These are phyloP conservation scores for Lapara coniferarum DNA, from an alignment of 2,888 invertebrate species.

Conservation along the genomic window DNA sequence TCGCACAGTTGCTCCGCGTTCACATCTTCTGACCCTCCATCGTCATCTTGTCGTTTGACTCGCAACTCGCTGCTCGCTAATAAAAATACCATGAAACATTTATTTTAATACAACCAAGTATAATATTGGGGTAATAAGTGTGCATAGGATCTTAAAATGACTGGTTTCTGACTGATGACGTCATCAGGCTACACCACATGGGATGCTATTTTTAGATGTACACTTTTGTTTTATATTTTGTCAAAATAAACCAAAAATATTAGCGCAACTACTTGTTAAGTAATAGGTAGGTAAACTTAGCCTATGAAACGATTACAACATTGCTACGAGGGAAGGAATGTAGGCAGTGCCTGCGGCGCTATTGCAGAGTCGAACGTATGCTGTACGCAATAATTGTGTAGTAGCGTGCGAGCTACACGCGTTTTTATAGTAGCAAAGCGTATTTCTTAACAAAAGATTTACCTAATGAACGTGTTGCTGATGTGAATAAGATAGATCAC, in stretches of 20 bases:
- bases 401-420: constrained; percentile 32
- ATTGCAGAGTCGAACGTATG: constrained; percentile 53
- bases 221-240: constrained; percentile 26
- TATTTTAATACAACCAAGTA: background rate
- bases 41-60: constrained; percentile 87
- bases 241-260: constrained; percentile 29
- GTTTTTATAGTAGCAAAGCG: constrained; percentile 30
- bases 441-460: constrained; percentile 25
- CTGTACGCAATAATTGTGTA: constrained; percentile 45
- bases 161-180: background rate
- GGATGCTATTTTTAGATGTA: background rate
- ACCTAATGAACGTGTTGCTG: background rate
- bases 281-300: constrained; percentile 61
- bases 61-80: constrained; percentile 74
- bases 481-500: background rate
- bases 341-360: constrained; percentile 52
- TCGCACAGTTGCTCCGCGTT: constrained; percentile 93
- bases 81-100: background rate
- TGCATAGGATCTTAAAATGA: background rate
- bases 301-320: constrained; percentile 77
- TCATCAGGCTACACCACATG: background rate
- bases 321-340: constrained; percentile 52
- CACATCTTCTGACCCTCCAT: constrained; percentile 84
- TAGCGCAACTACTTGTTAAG: constrained; percentile 59
- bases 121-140: background rate